A percentile compares a stretch with the other conserved stretches of the same genome.
Conservation (phyloP, 2,113 vertebrate genomes). For the Pitta sordida region DNA sequence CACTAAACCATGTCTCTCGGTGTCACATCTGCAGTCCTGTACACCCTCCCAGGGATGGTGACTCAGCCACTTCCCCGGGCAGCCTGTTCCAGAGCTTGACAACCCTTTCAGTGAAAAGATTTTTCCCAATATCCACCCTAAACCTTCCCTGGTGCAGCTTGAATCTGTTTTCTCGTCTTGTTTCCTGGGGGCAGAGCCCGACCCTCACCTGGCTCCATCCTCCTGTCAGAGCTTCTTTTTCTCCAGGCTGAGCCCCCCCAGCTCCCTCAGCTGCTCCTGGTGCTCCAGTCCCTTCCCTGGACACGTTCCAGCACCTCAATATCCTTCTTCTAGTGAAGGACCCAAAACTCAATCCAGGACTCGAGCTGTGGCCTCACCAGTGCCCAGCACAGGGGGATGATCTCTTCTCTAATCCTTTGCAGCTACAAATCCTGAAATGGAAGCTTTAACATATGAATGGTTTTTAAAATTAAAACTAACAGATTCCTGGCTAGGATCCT, state of each 20-base stretch:
- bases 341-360: neutral
- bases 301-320: neutral
- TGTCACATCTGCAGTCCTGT: neutral
- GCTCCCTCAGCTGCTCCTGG: neutral
- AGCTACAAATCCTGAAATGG: neutral
- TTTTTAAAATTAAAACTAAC: conserved; percentile 13
- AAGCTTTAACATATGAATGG: neutral
- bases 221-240: neutral
- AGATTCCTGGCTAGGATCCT: neutral
- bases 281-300: neutral
- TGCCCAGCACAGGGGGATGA: neutral
- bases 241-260: neutral
- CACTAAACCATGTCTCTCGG: neutral
- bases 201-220: rapidly evolving
- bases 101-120: neutral
- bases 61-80: neutral
- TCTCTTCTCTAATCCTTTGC: neutral
- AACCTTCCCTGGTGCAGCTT: neutral
- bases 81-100: neutral
- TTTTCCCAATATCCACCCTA: neutral
- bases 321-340: neutral
- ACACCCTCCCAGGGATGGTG: neutral
- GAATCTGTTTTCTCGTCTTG: neutral
- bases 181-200: neutral
- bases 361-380: rapidly evolving